Evolutionary conservation across 2,797 vertebrate species (phyloP), one percentile per base, ranked within the genome.

Genomic region (Malacoctenus gilli): DNA sequence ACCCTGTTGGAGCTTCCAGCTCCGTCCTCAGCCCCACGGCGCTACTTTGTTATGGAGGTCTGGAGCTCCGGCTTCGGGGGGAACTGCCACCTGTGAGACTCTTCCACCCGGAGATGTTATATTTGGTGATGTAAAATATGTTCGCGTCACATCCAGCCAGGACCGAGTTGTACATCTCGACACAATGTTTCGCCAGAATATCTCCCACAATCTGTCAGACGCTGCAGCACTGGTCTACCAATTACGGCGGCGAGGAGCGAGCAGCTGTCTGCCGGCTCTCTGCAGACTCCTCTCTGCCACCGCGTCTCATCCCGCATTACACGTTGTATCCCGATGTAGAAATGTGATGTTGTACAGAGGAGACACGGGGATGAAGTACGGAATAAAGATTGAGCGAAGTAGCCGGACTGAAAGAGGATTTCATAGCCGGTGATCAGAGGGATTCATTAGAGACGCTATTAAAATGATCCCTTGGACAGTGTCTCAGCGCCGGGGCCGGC

Each of bases 211-310:
- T 84, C 72, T 89, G 88, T 87, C 87, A 88, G 43, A 58, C 0
- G 50, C 11, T 63, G 68, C 76, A 55, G 69, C 66, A 62, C 57
- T 49, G 71, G 69, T 82, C 80, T 42, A 82, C 87, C 88, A 90
- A 90, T 90, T 90, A 90, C 75, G 75, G 82, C 79, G 58, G 49
- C 13, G 78, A 72, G 81, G 58, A 65, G 75, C n/a, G 58, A 78
- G 84, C 75, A 72, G 82, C 84, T 87, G 85, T 85, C 88, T 80
- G 5, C 25, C 13, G 5, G 74, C 56, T 70, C 56, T 70, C 60
- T 8, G 2, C 63, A 64, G 60, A 67, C 62, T 47, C 50, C 15
- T 44, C 68, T 44, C 68, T 60, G 79, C 66, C 61, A 58, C 74
- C 70, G 5, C 73, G 63, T 79, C 71, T 82, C 74, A 70, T 69